Evolutionary conservation across 1,140 invertebrate genomes (phyloP).

Genomic region (Apocrypta bakeri): DNA sequence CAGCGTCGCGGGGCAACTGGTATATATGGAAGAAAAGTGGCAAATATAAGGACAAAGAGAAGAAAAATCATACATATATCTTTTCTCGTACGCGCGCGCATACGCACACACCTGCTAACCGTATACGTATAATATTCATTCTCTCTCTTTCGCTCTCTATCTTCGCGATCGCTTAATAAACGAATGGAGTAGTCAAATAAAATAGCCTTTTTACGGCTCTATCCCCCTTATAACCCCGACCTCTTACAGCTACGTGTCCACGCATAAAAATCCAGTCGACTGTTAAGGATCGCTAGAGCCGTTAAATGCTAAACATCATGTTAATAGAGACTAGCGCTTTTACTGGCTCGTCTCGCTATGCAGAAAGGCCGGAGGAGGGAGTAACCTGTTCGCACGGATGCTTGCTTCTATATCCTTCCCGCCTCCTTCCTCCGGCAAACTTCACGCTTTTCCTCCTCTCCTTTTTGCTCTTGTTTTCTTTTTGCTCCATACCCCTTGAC

Average conservation of each 20-base stretch:
- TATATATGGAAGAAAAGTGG: neutral
- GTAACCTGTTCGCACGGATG: neutral
- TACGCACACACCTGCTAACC: too few species aligned
- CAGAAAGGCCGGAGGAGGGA: too few species aligned
- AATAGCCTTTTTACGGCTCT: conserved; percentile 30
- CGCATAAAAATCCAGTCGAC: conserved; percentile 17
- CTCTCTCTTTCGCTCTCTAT: too few species aligned
- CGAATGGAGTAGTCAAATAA: conserved; percentile 27
- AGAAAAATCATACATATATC: conserved; percentile 14
- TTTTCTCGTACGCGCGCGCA: neutral
- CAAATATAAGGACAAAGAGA: neutral
- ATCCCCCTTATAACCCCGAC: neutral
- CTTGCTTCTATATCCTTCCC: neutral
- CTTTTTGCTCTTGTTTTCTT: neutral
- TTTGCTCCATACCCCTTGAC: too few species aligned
- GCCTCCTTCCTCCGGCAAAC: neutral
- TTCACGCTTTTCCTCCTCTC: neutral
- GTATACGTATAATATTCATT: too few species aligned
- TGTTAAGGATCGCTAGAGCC: neutral
- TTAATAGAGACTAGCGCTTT: neutral
- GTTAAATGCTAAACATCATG: conserved; percentile 26
- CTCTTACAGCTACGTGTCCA: conserved; percentile 11
- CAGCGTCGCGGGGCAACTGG: neutral
- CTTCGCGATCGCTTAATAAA: conserved; percentile 13
- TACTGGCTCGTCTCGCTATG: neutral